Percentiles rank a stretch among this genome's conserved stretches.
Conservation (phyloP, 2,113 vertebrate species). For the Odontesthes bonariensis region DNA sequence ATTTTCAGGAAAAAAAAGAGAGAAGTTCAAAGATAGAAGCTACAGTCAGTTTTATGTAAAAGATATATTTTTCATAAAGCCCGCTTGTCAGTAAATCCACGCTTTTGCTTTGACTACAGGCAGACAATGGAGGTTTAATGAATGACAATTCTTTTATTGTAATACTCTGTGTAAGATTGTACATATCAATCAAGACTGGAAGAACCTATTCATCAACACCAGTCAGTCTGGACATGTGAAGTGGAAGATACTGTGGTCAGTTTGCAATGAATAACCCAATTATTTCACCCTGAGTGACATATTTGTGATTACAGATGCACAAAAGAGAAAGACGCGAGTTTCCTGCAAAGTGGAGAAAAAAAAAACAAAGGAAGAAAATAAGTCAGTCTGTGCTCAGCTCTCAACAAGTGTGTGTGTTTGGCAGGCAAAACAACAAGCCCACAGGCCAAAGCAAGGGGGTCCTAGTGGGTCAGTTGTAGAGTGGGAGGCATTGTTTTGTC, state of each 20-base stretch:
- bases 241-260: conserved; percentile 59
- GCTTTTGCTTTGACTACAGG: neutral
- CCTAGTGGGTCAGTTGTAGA: conserved; percentile 62
- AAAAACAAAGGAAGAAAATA: conserved; percentile 45
- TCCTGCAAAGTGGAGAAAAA: conserved; percentile 29
- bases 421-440: conserved; percentile 54
- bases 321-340: conserved; percentile 48
- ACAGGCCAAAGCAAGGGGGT: conserved; percentile 60
- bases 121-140: conserved; percentile 24
- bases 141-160: conserved; percentile 34
- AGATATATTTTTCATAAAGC: neutral
- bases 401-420: conserved; percentile 62
- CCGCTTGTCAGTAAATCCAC: neutral
- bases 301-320: conserved; percentile 59
- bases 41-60: neutral
- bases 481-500: conserved; percentile 74
- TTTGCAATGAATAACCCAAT: conserved; percentile 66
- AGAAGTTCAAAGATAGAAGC: neutral
- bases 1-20: neutral
- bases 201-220: conserved; percentile 52
- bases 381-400: conserved; percentile 56
- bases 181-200: conserved; percentile 47
- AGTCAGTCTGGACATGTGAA: conserved; percentile 54
- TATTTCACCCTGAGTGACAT: conserved; percentile 58
- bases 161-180: conserved; percentile 14